These are phyloP conservation scores for Aulostomus chinensis DNA, from an alignment of 2,797 vertebrate species.

Conservation along the genomic window DNA sequence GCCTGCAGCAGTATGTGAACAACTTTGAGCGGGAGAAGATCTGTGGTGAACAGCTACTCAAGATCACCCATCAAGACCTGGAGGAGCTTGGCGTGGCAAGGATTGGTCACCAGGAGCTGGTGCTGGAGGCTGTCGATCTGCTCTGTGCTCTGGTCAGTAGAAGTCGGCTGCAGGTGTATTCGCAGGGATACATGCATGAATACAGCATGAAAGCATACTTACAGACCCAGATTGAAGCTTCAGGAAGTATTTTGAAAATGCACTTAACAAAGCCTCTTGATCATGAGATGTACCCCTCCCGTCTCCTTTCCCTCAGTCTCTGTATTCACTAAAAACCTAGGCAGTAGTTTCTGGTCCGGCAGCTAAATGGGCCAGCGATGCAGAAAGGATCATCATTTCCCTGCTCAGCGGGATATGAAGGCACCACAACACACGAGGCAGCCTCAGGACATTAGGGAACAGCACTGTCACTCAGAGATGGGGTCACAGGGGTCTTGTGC, in stretches of 20 bases:
- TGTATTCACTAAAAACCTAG: slow-evolving; percentile 4
- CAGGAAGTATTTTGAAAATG: neutral
- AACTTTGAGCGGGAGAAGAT: slow-evolving; percentile 97
- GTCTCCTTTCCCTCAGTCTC: neutral
- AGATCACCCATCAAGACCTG: slow-evolving; percentile 96
- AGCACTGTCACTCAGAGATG: slow-evolving; percentile 12
- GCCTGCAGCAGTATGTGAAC: slow-evolving; percentile 90
- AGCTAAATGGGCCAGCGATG: slow-evolving; percentile 29
- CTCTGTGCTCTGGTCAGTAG: slow-evolving; percentile 95
- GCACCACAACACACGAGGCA: slow-evolving; percentile 16
- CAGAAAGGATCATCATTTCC: slow-evolving; percentile 39
- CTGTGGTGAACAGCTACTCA: slow-evolving; percentile 92
- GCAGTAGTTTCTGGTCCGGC: slow-evolving; percentile 40
- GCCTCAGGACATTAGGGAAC: slow-evolving; percentile 18
- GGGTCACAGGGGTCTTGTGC: slow-evolving; percentile 11
- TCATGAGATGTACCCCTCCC: neutral
- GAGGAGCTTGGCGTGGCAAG: slow-evolving; percentile 93
- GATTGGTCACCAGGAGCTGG: slow-evolving; percentile 97
- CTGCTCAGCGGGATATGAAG: slow-evolving; percentile 40
- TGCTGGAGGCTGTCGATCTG: slow-evolving; percentile 95
- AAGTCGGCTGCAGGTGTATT: neutral
- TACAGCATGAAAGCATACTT: neutral
- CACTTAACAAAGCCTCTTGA: slow-evolving; percentile 7
- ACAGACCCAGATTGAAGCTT: neutral
- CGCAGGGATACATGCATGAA: neutral